Base-by-base conservation (phyloP, 2,888 invertebrate species). In the Ichneumoninae sp. region DNA sequence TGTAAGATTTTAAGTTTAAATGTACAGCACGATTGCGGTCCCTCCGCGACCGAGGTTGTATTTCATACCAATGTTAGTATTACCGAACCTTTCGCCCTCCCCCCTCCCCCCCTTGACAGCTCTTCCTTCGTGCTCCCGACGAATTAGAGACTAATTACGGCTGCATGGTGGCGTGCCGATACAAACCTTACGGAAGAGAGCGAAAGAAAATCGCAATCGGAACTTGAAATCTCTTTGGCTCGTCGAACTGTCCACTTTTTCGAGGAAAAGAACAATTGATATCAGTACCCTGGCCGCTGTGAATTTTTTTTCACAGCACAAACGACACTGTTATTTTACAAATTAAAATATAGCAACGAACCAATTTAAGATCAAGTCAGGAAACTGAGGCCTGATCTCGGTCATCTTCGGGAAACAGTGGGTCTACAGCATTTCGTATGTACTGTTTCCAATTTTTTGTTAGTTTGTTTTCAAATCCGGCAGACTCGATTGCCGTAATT, bases 1-100 rank as follows among this genome's bases (percentile, higher is more conserved):
- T 76, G 84, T 82, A 79, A 82, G 79, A 84, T 79, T 57, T 84
- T 80, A 84, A 84, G 84, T 84, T 82, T 82, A 57, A 80, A 84
- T 79, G 84, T 84, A 54, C 75, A 68, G 71, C 66, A 76, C 75
- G 75, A 82, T 50, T 30, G 60, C 6, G 70, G 79, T 84, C 84
- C 84, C 84, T 76, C 50, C 57, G 84, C 82, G 84, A 82, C 84
- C 52, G 52, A 82, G 66, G 82, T 76, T 79, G 82, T 83, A 79
- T 71, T 66, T 69, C 74, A 19, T 65, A 26, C 62, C 70, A 47
- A 50, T 7, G 62, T 44, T 82, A 44, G 70, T 44, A 83, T 79
- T 70, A 84, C 65, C 70, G 65, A 71, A 50, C 72, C 82, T 79
- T 72, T 79, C 54, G 68, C 79, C 60, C 52, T 71, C 47, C 76